Conservation (phyloP, 2,888 invertebrate genomes). For the Netelia virgata region DNA sequence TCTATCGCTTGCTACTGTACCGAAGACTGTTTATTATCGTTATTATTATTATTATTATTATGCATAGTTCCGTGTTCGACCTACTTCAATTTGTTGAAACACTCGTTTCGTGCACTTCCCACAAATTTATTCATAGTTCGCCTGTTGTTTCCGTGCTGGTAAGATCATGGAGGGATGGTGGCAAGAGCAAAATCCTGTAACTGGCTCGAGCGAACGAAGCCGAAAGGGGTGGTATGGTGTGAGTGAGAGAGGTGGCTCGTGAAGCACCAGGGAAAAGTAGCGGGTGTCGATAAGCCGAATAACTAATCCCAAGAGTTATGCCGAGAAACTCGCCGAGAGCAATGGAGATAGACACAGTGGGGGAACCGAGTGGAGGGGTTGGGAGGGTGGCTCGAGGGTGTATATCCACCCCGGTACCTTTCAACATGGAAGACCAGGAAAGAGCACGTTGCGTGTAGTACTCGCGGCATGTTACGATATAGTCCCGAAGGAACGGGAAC, state of each 20-base stretch:
- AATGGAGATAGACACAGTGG: constrained; percentile 24
- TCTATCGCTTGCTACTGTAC: constrained; percentile 11
- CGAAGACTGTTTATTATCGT: constrained; percentile 11
- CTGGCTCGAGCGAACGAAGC: constrained; percentile 46
- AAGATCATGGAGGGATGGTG: constrained; percentile 14
- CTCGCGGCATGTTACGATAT: constrained; percentile 44
- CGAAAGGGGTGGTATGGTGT: constrained; percentile 4
- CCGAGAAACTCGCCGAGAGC: constrained; percentile 40
- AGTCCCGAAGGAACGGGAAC: constrained; percentile 47
- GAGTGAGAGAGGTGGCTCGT: constrained; percentile 9
- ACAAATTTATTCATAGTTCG: constrained; percentile 67
- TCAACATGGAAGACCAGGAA: not conserved
- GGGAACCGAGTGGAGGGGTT: too few relatives aligned
- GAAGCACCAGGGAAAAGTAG: constrained; percentile 60
- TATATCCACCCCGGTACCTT: too few relatives aligned
- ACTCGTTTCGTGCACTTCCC: constrained; percentile 61
- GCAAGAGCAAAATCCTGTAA: constrained; percentile 53
- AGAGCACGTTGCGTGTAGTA: not conserved
- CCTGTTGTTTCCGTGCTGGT: constrained; percentile 58
- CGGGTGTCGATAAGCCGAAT: constrained; percentile 68
- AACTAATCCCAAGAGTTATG: constrained; percentile 67
- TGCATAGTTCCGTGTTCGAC: constrained; percentile 55
- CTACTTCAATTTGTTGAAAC: constrained; percentile 68
- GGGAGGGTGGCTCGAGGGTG: too few relatives aligned
- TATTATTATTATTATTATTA: constrained; percentile 26